Base-by-base conservation (phyloP, 1,140 invertebrate species). In the Probaryconus sp. region DNA sequence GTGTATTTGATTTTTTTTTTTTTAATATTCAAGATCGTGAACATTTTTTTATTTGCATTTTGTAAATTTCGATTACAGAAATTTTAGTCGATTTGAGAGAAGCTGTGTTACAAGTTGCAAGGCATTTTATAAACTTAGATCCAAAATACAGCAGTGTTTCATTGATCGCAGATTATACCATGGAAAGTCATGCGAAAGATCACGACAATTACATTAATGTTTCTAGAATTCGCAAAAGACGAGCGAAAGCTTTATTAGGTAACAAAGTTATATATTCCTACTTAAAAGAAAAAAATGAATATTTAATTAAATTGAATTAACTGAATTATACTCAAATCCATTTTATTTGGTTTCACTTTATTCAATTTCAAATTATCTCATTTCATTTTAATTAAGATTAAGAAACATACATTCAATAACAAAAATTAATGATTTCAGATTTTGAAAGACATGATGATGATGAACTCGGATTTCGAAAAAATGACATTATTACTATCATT, bases 391-490 rank as follows among this genome's bases (percentile, higher is more conserved):
- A n/a, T n/a, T n/a, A n/a, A n/a, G n/a, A n/a, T n/a, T n/a, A n/a
- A n/a, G n/a, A n/a, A n/a, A n/a, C n/a, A n/a, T n/a, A n/a, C n/a
- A n/a, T n/a, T n/a, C n/a, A n/a, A n/a, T n/a, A n/a, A n/a, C n/a
- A 63, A 53, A 75, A 61, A 64, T 51, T 31, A 45, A 53, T 40
- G 30, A 60, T 43, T 77, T 14, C 71, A 92, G 97, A 99, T 89
- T 99, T 99, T 91, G 97, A 99, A 87, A 90, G 97, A 73, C 94
- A 98, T 82, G 98, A 99, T 89, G 97, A 98, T 82, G 98, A 99
- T 89, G 98, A 99, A 88, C 88, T 99, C 16, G 98, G 98, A 18
- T 99, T 99, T 87, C 91, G 97, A 42, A 98, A 97, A 88, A 99
- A 99, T 90, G 97, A 99, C 88, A 96, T 99, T 10, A 98, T 99